A percentile compares a stretch with the other conserved stretches of the same genome.
These are phyloP conservation scores for Chaetops frenatus DNA, from an alignment of 2,113 vertebrate genomes.

Conservation along the genomic window DNA sequence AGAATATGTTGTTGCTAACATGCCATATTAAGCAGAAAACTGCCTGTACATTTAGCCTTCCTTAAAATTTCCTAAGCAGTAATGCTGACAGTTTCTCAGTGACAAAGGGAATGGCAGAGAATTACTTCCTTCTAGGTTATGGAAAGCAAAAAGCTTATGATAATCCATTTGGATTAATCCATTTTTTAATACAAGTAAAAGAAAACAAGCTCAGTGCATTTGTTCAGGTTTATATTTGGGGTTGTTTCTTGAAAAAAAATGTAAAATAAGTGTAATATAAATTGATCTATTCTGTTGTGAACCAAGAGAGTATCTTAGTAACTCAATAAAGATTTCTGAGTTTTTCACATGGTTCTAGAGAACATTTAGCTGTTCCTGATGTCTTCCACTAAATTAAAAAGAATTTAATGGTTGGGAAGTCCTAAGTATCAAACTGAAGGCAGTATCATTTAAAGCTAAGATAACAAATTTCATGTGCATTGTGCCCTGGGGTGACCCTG, in stretches of 20 bases:
- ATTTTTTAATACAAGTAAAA: neutral
- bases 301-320: neutral
- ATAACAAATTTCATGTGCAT: neutral
- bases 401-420: neutral
- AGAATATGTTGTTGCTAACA: conserved; percentile 15
- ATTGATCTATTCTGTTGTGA: neutral
- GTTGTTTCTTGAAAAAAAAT: neutral
- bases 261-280: neutral
- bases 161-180: neutral
- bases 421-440: neutral
- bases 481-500: neutral
- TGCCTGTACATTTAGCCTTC: conserved; percentile 13
- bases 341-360: neutral
- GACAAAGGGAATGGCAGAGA: neutral
- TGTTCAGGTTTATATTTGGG: neutral
- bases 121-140: neutral
- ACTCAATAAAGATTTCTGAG: neutral
- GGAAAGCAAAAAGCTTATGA: neutral
- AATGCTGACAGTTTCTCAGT: neutral
- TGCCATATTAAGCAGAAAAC: neutral
- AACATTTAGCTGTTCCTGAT: neutral
- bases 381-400: neutral
- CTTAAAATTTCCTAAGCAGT: neutral
- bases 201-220: neutral
- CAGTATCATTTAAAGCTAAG: neutral